Conservation (phyloP, 2,888 invertebrate species). For the Plagodis dolabraria region DNA sequence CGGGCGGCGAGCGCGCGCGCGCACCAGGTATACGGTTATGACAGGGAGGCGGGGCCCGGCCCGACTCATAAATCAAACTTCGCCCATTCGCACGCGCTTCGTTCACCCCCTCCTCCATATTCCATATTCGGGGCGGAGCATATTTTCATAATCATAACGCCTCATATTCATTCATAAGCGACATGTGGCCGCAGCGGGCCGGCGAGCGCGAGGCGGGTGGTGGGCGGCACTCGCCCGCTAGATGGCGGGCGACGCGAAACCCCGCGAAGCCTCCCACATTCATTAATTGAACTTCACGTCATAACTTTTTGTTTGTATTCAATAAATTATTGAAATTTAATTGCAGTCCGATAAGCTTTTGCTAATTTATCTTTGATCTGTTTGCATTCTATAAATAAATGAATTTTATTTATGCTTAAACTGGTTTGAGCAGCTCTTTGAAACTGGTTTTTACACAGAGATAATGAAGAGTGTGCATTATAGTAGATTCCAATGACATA, state of each 20-base stretch:
- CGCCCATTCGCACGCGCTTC: constrained; percentile 87
- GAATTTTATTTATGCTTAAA: constrained; percentile 22
- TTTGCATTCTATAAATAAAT: constrained; percentile 32
- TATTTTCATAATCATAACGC: constrained; percentile 85
- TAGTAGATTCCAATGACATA: constrained; percentile 18
- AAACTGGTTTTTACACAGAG: constrained; percentile 32
- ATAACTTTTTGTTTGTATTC: constrained; percentile 74
- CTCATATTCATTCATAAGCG: constrained; percentile 85
- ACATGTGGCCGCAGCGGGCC: constrained; percentile 64
- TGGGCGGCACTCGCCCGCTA: constrained; percentile 79
- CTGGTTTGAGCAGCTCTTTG: constrained; percentile 27
- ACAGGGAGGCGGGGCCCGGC: constrained; percentile 88
- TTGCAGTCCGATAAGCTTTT: constrained; percentile 45
- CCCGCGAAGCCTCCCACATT: constrained; percentile 81
- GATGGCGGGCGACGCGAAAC: constrained; percentile 70
- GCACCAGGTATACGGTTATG: constrained; percentile 88
- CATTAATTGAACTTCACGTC: constrained; percentile 78
- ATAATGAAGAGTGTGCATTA: constrained; percentile 25
- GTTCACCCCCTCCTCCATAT: constrained; percentile 86
- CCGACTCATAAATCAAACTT: constrained; percentile 88
- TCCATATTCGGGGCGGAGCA: constrained; percentile 86
- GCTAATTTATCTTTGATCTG: constrained; percentile 40
- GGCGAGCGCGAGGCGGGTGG: constrained; percentile 59
- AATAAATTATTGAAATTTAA: constrained; percentile 52
- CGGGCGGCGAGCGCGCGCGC: constrained; percentile 82